Evolutionary conservation across 1,140 invertebrate species (phyloP), one percentile per base, ranked within the genome.

Genomic region (Drosophila truncata): DNA sequence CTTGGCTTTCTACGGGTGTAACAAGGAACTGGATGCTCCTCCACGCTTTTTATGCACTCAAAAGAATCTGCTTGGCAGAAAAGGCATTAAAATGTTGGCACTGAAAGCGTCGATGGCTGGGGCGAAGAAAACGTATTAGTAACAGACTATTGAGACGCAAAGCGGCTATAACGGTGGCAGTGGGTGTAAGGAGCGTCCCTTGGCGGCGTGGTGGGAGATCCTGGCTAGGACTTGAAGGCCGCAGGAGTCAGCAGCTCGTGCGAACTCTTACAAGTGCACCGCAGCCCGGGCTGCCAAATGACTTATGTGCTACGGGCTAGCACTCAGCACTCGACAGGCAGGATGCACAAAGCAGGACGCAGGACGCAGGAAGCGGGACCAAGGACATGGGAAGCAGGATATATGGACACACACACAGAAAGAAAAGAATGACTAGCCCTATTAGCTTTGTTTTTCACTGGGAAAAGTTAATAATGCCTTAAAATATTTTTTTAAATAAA

Each of bases 91-190:
- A 88, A 90, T 87, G 85, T 82, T 80, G 82, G 55, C 80, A 84
- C 54, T 72, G 75, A 78, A 78, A 61, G 70, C 70, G 77, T 80
- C 69, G 59, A 50, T 37, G 60, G 71, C 35, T 57, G 50, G 27
- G 42, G 49, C 33, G 74, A 69, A 57, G 64, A 78, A 88, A 88
- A 88, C 84, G 84, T 88, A 88, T 88, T 88, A 88, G 84, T 88
- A 88, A 88, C 84, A 90, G 85, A 87, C 83, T 87, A 87, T 87
- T 87, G 83, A 87, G 83, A 83, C 77, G 84, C 82, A 81, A 78
- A 82, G 82, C 85, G 83, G 58, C 54, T 65, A 64, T 58, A 62
- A 41, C 23, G 41, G 37, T 23, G 57, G 47, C 18, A 20, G 29
- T 20, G 29, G 13, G 49, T 4, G 7, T 11, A 11, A 25, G 13